Evolutionary conservation across 2,888 invertebrate species (phyloP).

Genomic region (Stenoptilia bipunctidactyla): DNA sequence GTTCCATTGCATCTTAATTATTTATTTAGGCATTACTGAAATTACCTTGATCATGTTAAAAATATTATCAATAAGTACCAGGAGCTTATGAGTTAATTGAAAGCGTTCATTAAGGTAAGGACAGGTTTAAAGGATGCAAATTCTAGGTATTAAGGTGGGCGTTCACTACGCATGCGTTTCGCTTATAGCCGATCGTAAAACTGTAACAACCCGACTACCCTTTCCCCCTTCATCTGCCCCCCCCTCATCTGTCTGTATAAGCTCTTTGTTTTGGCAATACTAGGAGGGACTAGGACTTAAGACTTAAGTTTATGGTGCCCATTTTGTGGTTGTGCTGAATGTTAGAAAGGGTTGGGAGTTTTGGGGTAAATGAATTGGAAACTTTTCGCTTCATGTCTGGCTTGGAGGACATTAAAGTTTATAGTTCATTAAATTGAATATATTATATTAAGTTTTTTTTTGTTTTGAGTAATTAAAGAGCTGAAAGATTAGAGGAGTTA

Average conservation of each 20-base stretch:
- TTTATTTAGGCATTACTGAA: no score
- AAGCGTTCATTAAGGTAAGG: no score
- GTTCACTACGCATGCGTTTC: conserved; percentile 59
- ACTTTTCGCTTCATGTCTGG: no score
- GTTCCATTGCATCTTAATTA: no score
- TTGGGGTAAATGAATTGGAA: conserved; percentile 11
- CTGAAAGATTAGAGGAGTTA: no score
- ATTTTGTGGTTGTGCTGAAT: conserved; percentile 36
- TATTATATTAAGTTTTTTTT: no score
- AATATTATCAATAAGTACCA: no score
- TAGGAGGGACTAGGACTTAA: conserved; percentile 45
- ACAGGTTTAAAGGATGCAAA: background rate
- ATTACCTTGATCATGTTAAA: no score
- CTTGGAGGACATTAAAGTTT: no score
- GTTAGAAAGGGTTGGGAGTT: conserved; percentile 35
- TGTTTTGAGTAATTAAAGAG: no score
- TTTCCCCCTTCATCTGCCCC: conserved; percentile 20
- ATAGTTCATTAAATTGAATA: no score
- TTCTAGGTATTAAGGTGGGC: background rate
- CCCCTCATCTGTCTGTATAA: conserved; percentile 38
- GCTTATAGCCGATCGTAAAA: conserved; percentile 64
- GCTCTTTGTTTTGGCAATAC: conserved; percentile 59
- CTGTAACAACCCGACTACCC: conserved; percentile 45
- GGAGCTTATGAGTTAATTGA: no score
- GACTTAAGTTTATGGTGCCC: conserved; percentile 47